Evolutionary conservation across 1,140 invertebrate species (phyloP).

Genomic region (Listronotus oregonensis): DNA sequence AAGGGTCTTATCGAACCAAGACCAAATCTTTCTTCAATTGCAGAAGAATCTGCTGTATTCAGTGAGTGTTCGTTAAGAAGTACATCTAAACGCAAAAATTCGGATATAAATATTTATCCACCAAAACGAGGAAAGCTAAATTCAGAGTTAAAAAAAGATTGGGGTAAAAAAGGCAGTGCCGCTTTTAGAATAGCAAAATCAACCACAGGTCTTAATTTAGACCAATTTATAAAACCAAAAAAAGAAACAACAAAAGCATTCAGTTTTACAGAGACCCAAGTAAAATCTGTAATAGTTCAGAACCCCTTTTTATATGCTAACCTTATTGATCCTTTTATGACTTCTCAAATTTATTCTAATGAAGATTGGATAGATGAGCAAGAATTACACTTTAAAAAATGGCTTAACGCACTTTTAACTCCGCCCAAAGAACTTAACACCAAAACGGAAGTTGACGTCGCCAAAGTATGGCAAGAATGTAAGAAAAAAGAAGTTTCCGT

Average conservation of each 20-base stretch:
- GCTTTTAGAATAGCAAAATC: conserved; percentile 31
- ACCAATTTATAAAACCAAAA: conserved; percentile 2
- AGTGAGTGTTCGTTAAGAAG: conserved; percentile 7
- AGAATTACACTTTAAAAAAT: conserved; percentile 81
- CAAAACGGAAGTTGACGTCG: conserved; percentile 65
- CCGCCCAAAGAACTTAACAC: conserved; percentile 69
- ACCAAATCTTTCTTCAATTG: conserved; percentile 13
- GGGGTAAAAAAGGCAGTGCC: conserved; percentile 31
- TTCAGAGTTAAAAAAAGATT: conserved; percentile 16
- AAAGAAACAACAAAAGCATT: not conserved
- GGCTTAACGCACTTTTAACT: conserved; percentile 86
- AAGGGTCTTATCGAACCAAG: conserved; percentile 18
- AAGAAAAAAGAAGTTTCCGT: conserved; percentile 65
- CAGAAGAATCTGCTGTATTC: conserved; percentile 18
- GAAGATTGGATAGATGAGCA: conserved; percentile 79
- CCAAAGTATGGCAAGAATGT: conserved; percentile 72
- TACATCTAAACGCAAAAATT: not conserved
- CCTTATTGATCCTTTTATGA: conserved; percentile 70
- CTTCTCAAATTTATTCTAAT: conserved; percentile 74
- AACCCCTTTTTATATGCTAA: conserved; percentile 65
- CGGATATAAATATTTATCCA: conserved; percentile 1
- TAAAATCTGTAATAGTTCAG: conserved; percentile 28
- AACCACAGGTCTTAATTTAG: conserved; percentile 31
- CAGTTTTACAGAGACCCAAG: conserved; percentile 19
- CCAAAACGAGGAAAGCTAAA: conserved; percentile 27